Base-by-base conservation (phyloP, 2,113 vertebrate species). In the Cryptotis parvus region DNA sequence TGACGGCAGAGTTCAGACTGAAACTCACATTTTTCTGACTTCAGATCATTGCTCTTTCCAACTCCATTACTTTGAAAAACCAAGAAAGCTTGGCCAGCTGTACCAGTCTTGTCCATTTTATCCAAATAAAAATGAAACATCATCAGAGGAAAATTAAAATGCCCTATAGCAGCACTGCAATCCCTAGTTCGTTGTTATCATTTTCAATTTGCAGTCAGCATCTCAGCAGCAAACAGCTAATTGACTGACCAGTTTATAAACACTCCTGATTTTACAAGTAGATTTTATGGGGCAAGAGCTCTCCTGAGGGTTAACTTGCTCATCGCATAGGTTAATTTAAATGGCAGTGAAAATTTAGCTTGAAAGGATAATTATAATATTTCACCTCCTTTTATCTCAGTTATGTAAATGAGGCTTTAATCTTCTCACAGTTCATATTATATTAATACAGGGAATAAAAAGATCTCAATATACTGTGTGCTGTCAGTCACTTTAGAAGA, bases 341-440 rank as follows among this genome's bases (percentile, higher is more conserved):
- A 98, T 98, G 98, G 98, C 98, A 98, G 97, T 97, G 98, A 98
- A 99, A 99, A 99, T 99, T 99, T 98, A 98, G 97, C 98, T 98
- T 99, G 98, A 99, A 99, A 99, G 98, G 98, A 98, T 99, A 99
- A 99, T 99, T 99, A 98, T 96, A 98, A 98, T 98, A 99, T 98
- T 98, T 98, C 98, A 98, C 98, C 97, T 97, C 97, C 97, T 98
- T 97, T 98, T 98, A 98, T 98, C 97, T 98, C 97, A 97, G 98
- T 99, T 99, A 99, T 98, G 98, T 98, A 99, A 99, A 99, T 98
- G 97, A 97, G 96, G 97, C 97, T 98, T 98, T 98, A 98, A 97
- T 97, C 98, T 98, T 98, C 97, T 98, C 96, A 95, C 95, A 76
- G 97, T 97, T 97, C 97, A 96, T 97, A 97, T 97, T 97, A 97